These are phyloP conservation scores for Podotricha telesiphe DNA, from an alignment of 2,888 invertebrate species.

Conservation along the genomic window DNA sequence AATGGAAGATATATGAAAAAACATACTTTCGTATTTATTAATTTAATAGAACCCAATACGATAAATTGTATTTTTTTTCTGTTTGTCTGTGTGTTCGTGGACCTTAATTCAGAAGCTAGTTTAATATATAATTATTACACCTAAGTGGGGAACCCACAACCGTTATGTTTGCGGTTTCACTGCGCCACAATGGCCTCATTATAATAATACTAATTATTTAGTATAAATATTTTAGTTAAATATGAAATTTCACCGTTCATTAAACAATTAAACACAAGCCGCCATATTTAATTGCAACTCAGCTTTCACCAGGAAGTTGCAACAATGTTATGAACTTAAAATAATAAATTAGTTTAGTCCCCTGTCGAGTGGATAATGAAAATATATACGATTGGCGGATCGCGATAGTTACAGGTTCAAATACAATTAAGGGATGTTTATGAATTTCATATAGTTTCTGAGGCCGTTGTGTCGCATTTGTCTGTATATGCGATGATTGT, in stretches of 20 bases:
- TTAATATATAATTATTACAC: too few relatives aligned
- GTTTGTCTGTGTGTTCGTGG: too few relatives aligned
- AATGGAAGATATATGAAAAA: too few relatives aligned
- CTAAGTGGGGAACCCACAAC: too few relatives aligned
- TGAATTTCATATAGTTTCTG: too few relatives aligned
- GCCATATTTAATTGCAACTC: slow-evolving; percentile 26
- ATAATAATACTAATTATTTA: not conserved
- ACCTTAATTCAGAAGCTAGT: too few relatives aligned
- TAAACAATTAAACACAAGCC: slow-evolving; percentile 12
- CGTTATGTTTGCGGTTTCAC: too few relatives aligned
- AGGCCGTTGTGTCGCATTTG: too few relatives aligned
- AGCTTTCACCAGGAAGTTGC: slow-evolving; percentile 18
- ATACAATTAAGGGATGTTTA: not conserved
- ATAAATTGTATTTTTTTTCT: too few relatives aligned
- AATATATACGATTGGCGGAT: not conserved
- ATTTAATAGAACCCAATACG: too few relatives aligned
- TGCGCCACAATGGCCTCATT: not conserved
- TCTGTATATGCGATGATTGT: too few relatives aligned
- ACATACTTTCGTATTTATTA: too few relatives aligned
- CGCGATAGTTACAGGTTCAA: not conserved
- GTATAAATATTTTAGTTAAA: slow-evolving; percentile 22
- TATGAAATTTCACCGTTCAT: slow-evolving; percentile 25
- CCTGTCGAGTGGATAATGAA: not conserved
- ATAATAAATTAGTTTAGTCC: slow-evolving; percentile 3
- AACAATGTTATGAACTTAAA: slow-evolving; percentile 28